Conservation (phyloP, 1,140 invertebrate genomes). For the Lutraria rhynchaena region DNA sequence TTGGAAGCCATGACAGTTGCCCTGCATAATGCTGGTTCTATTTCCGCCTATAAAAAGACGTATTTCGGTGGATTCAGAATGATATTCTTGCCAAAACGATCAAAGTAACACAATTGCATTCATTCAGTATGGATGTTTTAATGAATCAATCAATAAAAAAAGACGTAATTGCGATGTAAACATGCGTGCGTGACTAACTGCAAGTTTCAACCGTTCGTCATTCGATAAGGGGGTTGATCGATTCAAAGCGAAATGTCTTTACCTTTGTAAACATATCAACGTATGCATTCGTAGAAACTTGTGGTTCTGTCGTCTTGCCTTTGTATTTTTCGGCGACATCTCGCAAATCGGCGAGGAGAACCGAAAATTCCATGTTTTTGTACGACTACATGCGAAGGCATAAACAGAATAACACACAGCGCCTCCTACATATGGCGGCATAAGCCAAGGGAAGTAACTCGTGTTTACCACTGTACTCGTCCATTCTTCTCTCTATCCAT, state of each 20-base stretch:
- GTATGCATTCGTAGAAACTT: constrained; percentile 53
- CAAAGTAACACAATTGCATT: too few relatives aligned
- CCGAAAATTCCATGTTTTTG: constrained; percentile 58
- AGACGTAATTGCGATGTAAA: not conserved
- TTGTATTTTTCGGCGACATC: constrained; percentile 60
- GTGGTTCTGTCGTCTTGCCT: constrained; percentile 45
- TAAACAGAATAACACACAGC: constrained; percentile 54
- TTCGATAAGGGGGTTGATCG: not conserved
- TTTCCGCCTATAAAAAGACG: too few relatives aligned
- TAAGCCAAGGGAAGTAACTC: constrained; percentile 16
- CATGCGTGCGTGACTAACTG: constrained; percentile 52
- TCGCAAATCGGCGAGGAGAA: constrained; percentile 52
- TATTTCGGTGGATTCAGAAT: too few relatives aligned
- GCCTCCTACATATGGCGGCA: constrained; percentile 44
- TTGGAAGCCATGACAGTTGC: constrained; percentile 28
- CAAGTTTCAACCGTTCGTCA: constrained; percentile 29
- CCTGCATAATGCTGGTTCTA: constrained; percentile 10
- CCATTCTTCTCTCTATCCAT: constrained; percentile 27
- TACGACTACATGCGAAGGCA: constrained; percentile 34
- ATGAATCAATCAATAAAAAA: not conserved
- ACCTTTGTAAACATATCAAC: constrained; percentile 61
- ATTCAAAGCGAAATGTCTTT: not conserved
- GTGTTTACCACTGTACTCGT: constrained; percentile 32
- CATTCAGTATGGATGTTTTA: not conserved
- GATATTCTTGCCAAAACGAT: too few relatives aligned